Conservation (phyloP, 2,113 vertebrate genomes). For the Limanda limanda region DNA sequence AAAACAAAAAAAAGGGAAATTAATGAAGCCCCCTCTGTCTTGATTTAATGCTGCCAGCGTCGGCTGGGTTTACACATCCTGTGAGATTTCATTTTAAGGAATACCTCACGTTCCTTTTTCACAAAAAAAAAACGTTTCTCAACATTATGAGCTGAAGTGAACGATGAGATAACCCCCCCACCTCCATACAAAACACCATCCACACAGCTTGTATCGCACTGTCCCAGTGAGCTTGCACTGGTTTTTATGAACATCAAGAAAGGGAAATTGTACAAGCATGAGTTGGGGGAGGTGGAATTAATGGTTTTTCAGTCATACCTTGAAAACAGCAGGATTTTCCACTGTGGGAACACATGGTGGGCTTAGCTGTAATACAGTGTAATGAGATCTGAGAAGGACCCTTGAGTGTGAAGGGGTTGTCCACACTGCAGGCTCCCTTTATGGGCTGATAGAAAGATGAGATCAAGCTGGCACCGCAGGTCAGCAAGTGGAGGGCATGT, state of each 20-base stretch:
- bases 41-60: slow-evolving; percentile 49
- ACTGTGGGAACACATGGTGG: slow-evolving; percentile 61
- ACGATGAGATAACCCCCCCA: too few species aligned
- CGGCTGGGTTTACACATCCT: slow-evolving; percentile 47
- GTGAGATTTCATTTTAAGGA: slow-evolving; percentile 57
- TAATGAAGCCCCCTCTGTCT: slow-evolving; percentile 67
- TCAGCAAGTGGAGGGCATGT: slow-evolving; percentile 56
- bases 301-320: slow-evolving; percentile 53
- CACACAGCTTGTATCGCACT: slow-evolving; percentile 38
- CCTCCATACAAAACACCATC: slow-evolving; percentile 18
- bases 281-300: slow-evolving; percentile 39
- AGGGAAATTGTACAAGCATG: slow-evolving; percentile 8
- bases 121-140: slow-evolving; percentile 23
- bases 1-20: slow-evolving; percentile 62
- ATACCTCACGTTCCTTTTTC: slow-evolving; percentile 22
- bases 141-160: slow-evolving; percentile 22
- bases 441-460: slow-evolving; percentile 72
- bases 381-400: slow-evolving; percentile 68
- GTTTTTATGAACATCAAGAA: slow-evolving; percentile 47
- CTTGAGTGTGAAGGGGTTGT: slow-evolving; percentile 65
- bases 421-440: slow-evolving; percentile 53
- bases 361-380: slow-evolving; percentile 55
- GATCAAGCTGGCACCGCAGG: slow-evolving; percentile 52
- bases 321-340: slow-evolving; percentile 58
- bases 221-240: slow-evolving; percentile 24